Base-by-base conservation (phyloP, 2,888 invertebrate genomes). In the Mesodorylaimus sp. region DNA sequence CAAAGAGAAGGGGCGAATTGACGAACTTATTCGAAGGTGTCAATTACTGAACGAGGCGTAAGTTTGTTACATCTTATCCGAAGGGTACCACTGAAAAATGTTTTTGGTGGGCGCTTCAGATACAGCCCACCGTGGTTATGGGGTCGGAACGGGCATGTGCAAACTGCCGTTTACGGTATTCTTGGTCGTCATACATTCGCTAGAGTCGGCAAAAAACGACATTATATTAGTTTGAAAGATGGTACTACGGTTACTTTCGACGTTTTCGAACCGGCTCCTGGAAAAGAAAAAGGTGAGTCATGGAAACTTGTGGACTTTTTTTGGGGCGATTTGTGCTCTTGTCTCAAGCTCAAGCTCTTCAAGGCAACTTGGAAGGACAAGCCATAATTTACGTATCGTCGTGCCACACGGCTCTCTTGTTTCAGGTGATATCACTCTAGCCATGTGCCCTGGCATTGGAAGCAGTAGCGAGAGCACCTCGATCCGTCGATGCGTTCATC, bases 131-230 rank as follows among this genome's bases (percentile, higher is more conserved):
- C 88, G 46, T 74, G 83, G 57, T 68, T 89, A 58, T 91, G 89
- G 89, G 91, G 91, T 51, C 86, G 85, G 69, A 88, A 86, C 68
- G 89, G 89, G 13, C 89, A 91, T 68, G 79, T 89, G 23, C 89
- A 91, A 69, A 89, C 89, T 1, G 81, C 88, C 52, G 72, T 88
- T 48, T 89, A 89, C 70, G 88, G 86, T 61, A 63, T 70, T 50
- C 60, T 71, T 47, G 70, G 71, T 1, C 77, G 88, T 50, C 81
- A 87, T 25, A 78, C 81, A 54, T 84, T 87, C 62, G 86, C 86
- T 48, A 82, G 83, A 79, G 83, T 85, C 1, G 78, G 81, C 59
- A 86, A 88, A 26, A 80, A 81, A 60, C 75, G 87, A 48, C 78
- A 84, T 48, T 80, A 79, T 57, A 71, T 86, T 27, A 73, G 75